A percentile compares a stretch with the other conserved stretches of the same genome.
Conservation (phyloP, 2,113 vertebrate genomes). For the Oreochromis niloticus region DNA sequence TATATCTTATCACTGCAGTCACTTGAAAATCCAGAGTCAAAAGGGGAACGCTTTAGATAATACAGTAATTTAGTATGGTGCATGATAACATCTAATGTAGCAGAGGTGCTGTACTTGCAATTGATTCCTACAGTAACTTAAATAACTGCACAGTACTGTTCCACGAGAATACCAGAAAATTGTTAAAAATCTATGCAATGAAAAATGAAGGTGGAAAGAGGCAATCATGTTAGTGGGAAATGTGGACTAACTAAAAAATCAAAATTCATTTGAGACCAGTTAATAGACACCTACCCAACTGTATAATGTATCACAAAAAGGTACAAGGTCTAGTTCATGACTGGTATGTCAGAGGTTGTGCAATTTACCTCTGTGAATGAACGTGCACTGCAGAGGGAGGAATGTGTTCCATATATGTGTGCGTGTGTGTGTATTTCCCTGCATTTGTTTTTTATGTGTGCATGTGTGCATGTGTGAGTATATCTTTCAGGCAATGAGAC, state of each 20-base stretch:
- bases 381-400: neutral
- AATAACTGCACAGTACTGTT: neutral
- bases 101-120: neutral
- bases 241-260: slow-evolving; percentile 6
- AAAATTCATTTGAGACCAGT: slow-evolving; percentile 11
- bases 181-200: neutral
- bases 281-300: slow-evolving; percentile 1
- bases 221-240: neutral
- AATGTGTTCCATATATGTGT: neutral
- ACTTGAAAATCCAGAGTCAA: neutral
- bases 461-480: slow-evolving; percentile 41
- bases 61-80: neutral
- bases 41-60: neutral
- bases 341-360: neutral
- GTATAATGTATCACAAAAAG: neutral
- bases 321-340: slow-evolving; percentile 3
- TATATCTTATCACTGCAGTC: neutral
- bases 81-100: neutral
- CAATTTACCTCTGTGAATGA: slow-evolving; percentile 3
- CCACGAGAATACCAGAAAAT: neutral
- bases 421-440: neutral
- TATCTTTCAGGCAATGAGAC: slow-evolving; percentile 67
- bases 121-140: neutral
- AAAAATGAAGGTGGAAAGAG: slow-evolving; percentile 3
- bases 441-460: slow-evolving; percentile 29